A percentile compares a stretch with the other conserved stretches of the same genome.
phyloP scores from a whole-genome alignment of 2,797 vertebrate genomes.

The Netta rufina region DNA sequence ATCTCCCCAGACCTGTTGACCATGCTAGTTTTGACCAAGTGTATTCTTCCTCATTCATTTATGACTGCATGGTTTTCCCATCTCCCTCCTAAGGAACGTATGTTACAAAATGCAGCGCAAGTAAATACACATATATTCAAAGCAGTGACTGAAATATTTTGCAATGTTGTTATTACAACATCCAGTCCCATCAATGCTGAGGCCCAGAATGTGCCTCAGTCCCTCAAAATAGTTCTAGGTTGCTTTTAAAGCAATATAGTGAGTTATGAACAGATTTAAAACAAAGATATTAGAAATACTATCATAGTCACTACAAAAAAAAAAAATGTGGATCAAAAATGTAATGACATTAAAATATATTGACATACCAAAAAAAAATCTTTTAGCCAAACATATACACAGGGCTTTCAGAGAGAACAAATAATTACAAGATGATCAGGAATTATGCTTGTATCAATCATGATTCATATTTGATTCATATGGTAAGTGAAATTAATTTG shows the following conservation, averaged over 20 bases:
- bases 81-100: background rate
- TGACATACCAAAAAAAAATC: background rate
- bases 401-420: background rate
- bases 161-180: background rate
- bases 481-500: background rate
- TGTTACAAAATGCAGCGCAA: background rate
- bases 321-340: background rate
- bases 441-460: background rate
- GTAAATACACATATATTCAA: background rate
- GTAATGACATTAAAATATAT: background rate
- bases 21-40: background rate
- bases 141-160: background rate
- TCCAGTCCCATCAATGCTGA: background rate
- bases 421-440: background rate
- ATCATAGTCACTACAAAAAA: background rate
- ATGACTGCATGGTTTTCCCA: background rate
- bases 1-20: background rate
- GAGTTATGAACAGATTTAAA: background rate
- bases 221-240: background rate
- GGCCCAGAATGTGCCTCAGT: background rate
- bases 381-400: background rate
- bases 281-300: background rate
- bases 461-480: conserved; percentile 52
- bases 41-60: background rate
- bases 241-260: background rate